These are phyloP conservation scores for Caenorhabditis sinica DNA, from an alignment of 2,888 invertebrate genomes.

Conservation along the genomic window DNA sequence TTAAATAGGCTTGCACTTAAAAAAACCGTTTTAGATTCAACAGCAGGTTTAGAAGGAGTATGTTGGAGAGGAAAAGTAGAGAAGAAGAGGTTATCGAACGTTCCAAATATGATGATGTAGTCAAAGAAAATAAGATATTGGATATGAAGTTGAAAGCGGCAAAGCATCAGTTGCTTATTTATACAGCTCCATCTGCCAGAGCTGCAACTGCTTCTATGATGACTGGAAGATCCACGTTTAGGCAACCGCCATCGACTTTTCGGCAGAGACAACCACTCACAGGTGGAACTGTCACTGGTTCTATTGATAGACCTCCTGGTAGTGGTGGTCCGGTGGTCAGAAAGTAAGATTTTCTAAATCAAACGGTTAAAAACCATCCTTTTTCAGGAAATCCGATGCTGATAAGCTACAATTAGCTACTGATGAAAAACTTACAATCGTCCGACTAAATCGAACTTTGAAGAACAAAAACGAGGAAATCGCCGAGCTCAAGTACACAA, in stretches of 20 bases:
- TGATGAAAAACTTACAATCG: constrained; percentile 75
- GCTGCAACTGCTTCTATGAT: constrained; percentile 72
- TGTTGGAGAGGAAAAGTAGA: constrained; percentile 61
- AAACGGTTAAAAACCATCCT: not conserved
- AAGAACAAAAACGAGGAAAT: constrained; percentile 72
- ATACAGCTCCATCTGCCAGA: constrained; percentile 78
- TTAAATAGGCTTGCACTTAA: not conserved
- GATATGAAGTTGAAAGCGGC: constrained; percentile 76
- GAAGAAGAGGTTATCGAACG: constrained; percentile 64
- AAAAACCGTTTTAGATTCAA: constrained; percentile 65
- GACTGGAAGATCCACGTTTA: constrained; percentile 72
- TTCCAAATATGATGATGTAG: constrained; percentile 69
- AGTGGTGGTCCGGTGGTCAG: constrained; percentile 17
- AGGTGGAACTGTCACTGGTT: constrained; percentile 32
- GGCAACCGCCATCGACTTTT: constrained; percentile 59
- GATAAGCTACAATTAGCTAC: constrained; percentile 58
- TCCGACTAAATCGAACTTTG: constrained; percentile 72
- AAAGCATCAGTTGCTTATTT: constrained; percentile 80
- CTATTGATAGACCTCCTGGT: constrained; percentile 46
- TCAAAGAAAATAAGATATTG: constrained; percentile 69
- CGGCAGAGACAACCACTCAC: constrained; percentile 46
- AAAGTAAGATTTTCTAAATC: constrained; percentile 26
- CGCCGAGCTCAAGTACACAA: constrained; percentile 67
- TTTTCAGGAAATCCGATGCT: constrained; percentile 40
- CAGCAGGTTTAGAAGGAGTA: constrained; percentile 67